Evolutionary conservation across 2,797 vertebrate species (phyloP).

Genomic region (Clarias fuscus): DNA sequence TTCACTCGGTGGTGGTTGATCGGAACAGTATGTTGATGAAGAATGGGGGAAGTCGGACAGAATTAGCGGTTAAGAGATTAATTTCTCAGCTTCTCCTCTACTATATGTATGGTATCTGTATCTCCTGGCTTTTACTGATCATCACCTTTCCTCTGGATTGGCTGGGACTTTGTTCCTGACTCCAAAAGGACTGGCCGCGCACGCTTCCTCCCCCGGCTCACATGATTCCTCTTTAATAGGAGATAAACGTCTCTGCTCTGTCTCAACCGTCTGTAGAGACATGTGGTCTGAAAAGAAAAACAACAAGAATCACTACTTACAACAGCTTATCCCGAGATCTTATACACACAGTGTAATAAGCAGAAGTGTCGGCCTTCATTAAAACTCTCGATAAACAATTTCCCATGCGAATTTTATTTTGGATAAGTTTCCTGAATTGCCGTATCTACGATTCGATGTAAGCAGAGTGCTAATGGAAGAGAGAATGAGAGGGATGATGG

Average conservation of each 20-base stretch:
- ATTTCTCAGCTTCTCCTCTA: not conserved
- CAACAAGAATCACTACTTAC: not conserved
- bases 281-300: slow-evolving; percentile 23
- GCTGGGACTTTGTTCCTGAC: slow-evolving; percentile 34
- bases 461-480: not conserved
- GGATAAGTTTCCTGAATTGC: not conserved
- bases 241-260: slow-evolving; percentile 50
- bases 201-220: slow-evolving; percentile 35
- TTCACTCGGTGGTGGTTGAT: not conserved
- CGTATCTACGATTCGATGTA: not conserved
- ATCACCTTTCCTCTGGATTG: slow-evolving; percentile 67
- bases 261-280: not conserved
- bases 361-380: not conserved
- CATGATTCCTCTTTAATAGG: slow-evolving; percentile 58
- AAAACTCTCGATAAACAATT: not conserved
- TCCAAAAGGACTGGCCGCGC: slow-evolving; percentile 50
- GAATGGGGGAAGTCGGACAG: not conserved
- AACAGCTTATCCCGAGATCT: not conserved
- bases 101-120: not conserved
- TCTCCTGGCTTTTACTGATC: not conserved
- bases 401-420: not conserved
- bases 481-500: not conserved
- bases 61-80: not conserved
- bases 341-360: not conserved
- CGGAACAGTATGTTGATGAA: no score